These are phyloP conservation scores for Netelia melanura DNA, from an alignment of 2,888 invertebrate species.

Conservation along the genomic window DNA sequence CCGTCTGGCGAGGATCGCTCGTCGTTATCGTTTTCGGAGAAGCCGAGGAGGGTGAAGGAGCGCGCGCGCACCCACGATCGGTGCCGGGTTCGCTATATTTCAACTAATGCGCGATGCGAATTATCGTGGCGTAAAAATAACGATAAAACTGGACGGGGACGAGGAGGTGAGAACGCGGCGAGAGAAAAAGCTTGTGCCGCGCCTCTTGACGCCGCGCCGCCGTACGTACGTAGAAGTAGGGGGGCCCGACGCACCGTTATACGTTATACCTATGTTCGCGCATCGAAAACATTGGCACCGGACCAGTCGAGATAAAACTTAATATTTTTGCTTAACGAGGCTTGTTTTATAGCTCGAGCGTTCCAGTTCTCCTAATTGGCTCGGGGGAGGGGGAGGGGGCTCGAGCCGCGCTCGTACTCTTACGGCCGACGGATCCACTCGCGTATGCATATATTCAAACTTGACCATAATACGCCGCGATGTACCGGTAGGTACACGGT, in stretches of 20 bases:
- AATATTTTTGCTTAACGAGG: conserved; percentile 82
- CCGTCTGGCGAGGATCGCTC: too few relatives aligned
- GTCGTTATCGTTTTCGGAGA: too few relatives aligned
- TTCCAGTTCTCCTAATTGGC: conserved; percentile 80
- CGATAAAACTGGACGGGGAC: conserved; percentile 40
- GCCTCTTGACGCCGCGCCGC: too few relatives aligned
- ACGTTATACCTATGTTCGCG: conserved; percentile 29
- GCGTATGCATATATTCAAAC: conserved; percentile 23
- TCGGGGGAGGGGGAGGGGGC: conserved; percentile 33
- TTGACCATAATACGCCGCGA: conserved; percentile 4
- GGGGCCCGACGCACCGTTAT: not conserved
- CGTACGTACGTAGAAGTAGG: too few relatives aligned
- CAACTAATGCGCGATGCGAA: too few relatives aligned
- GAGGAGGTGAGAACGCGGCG: conserved; percentile 9
- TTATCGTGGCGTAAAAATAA: not conserved
- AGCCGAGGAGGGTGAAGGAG: too few relatives aligned
- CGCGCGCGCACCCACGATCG: too few relatives aligned
- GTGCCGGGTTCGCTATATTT: too few relatives aligned
- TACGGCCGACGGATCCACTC: not conserved
- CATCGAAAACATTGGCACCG: conserved; percentile 73
- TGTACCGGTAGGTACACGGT: not conserved
- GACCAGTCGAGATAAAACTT: conserved; percentile 80
- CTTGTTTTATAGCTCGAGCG: conserved; percentile 77
- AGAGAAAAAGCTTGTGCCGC: conserved; percentile 5
- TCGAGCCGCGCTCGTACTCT: conserved; percentile 44